Base-by-base conservation (phyloP, 37 sponge, comb jelly and placozoan species). In the Amphimedon queenslandica region DNA sequence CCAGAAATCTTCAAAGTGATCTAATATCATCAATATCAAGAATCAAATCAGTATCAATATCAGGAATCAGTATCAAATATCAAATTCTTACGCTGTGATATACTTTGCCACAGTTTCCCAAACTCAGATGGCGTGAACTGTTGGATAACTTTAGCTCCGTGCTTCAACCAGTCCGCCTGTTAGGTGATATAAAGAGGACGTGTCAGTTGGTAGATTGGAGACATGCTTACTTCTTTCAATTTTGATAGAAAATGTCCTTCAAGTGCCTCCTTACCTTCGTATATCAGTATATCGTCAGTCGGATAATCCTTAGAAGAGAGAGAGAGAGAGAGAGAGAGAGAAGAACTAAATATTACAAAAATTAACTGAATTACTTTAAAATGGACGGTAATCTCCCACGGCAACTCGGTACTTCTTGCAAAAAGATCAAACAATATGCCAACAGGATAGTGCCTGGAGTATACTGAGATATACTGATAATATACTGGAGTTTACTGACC, bases 391-490 rank as follows among this genome's bases (percentile, higher is more conserved):
- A 96, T 72, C 16, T 72, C 82, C 96, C 96, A 96, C 0, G 94
- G 96, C 18, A 86, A 74, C 8, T 72, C 69, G 6, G 57, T 58
- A 6, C 58, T 41, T 33, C 73, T 39, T 2, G 75, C 85, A 68
- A 73, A 69, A 66, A 96, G 71, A 73, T 96, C 96, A 84, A 84
- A 96, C 58, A 93, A 70, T 40, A 92, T 82, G 18, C 96, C 96
- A 35, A 96, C 87, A 2, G 96, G 96, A 65, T 83, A 89, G 58
- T 96, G 93, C 94, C 94, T 94, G 75, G 37, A 47, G 8, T 11
- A 60, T 25, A 60, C 8, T 60, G 28, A 25, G 28, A n/a, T 6
- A 60, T 25, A 25, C 8, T 47, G 8, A 47, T 47, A 47, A 47
- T 47, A 47, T 8, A 47, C 64, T 10, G 27, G 8, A 61, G 64